A percentile compares a stretch with the other conserved stretches of the same genome.
These are phyloP conservation scores for Linepithema humile DNA, from an alignment of 1,140 invertebrate species.

Conservation along the genomic window DNA sequence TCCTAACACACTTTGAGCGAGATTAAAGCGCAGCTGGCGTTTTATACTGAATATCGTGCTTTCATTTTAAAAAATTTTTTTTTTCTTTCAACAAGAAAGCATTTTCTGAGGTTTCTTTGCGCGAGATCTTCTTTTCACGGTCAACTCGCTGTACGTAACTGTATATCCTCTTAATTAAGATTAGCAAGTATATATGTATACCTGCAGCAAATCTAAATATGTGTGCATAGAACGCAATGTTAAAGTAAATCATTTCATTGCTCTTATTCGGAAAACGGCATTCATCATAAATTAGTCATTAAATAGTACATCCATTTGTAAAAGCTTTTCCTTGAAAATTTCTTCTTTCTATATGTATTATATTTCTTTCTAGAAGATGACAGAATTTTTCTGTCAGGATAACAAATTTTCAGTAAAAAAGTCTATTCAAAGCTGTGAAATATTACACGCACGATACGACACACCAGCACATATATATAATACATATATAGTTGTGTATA, in stretches of 20 bases:
- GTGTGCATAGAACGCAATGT: neutral
- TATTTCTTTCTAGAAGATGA: neutral
- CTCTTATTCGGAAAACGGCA: neutral
- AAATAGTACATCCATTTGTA: neutral
- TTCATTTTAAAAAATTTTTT: neutral
- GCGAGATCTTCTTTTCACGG: neutral
- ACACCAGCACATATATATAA: constrained; percentile 5
- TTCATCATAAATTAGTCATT: neutral
- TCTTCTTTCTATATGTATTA: neutral
- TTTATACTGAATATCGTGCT: neutral
- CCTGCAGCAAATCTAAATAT: neutral
- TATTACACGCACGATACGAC: neutral
- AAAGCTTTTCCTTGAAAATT: neutral
- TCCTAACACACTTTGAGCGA: neutral
- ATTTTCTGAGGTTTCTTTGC: neutral
- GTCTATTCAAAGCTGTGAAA: neutral
- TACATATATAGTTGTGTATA: constrained; percentile 5
- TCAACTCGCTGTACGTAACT: neutral
- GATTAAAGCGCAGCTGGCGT: neutral
- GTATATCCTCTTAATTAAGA: neutral
- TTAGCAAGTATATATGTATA: neutral
- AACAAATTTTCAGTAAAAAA: neutral
- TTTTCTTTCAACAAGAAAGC: neutral
- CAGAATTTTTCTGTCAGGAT: neutral
- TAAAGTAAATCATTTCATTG: neutral